These are phyloP conservation scores for Alectura lathami DNA, from an alignment of 2,113 vertebrate species.

Conservation along the genomic window DNA sequence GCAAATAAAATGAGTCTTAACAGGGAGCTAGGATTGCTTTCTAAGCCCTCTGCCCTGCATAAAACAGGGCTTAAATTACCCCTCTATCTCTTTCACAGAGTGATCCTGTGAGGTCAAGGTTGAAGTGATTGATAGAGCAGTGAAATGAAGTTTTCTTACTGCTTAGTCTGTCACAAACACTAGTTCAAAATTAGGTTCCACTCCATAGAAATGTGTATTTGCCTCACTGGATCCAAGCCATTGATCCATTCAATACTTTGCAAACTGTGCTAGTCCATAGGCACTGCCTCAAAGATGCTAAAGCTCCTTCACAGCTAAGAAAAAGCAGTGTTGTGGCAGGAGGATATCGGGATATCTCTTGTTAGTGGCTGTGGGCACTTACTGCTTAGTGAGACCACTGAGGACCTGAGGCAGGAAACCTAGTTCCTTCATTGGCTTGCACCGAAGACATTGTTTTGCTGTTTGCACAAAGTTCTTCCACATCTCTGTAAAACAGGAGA, in stretches of 20 bases:
- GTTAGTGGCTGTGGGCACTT: not conserved
- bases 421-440: not conserved
- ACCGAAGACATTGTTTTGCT: not conserved
- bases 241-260: not conserved
- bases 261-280: not conserved
- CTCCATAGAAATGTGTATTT: slow-evolving; percentile 31
- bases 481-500: not conserved
- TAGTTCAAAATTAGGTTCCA: slow-evolving; percentile 47
- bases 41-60: slow-evolving; percentile 66
- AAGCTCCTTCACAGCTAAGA: not conserved
- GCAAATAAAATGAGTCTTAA: slow-evolving; percentile 57
- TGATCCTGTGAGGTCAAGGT: slow-evolving; percentile 51
- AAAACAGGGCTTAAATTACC: slow-evolving; percentile 59
- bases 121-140: slow-evolving; percentile 64
- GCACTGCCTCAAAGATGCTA: not conserved
- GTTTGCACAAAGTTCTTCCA: not conserved
- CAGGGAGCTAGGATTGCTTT: slow-evolving; percentile 60
- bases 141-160: slow-evolving; percentile 71
- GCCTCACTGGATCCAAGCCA: not conserved
- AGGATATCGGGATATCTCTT: not conserved
- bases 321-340: not conserved
- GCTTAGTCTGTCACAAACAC: slow-evolving; percentile 39
- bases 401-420: not conserved
- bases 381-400: not conserved
- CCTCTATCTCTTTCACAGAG: slow-evolving; percentile 37